phyloP scores from a whole-genome alignment of 2,888 invertebrate genomes.

The Cremastobaeus sp. region DNA sequence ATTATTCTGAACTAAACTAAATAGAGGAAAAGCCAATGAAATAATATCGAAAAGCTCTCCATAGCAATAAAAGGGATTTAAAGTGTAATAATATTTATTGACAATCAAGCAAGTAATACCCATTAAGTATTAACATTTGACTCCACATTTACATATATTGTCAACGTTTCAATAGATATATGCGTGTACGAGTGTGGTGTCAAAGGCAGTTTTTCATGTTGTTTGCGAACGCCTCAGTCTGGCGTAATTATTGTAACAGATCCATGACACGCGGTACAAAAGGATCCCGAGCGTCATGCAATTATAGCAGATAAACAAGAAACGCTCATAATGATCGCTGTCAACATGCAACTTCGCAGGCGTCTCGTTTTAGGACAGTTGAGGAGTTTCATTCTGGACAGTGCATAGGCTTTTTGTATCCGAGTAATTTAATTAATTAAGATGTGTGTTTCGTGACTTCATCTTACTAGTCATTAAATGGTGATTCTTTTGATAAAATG shows the following conservation, averaged over 20 bases:
- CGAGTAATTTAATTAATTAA: background rate
- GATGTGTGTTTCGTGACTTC: slow-evolving; percentile 25
- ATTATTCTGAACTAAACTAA: too few relatives aligned
- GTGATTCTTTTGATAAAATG: slow-evolving; percentile 28
- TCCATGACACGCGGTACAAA: slow-evolving; percentile 18
- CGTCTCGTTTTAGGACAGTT: too few relatives aligned
- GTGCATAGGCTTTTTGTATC: slow-evolving; percentile 3
- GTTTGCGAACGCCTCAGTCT: slow-evolving; percentile 3
- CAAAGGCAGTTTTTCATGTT: slow-evolving; percentile 17
- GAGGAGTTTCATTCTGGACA: background rate
- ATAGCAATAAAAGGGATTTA: background rate
- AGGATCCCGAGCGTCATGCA: background rate
- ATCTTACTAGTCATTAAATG: slow-evolving; percentile 47
- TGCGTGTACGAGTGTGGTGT: background rate
- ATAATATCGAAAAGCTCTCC: slow-evolving; percentile 3
- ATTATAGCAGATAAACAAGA: too few relatives aligned
- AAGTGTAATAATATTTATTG: background rate
- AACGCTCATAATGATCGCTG: too few relatives aligned
- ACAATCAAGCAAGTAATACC: slow-evolving; percentile 3
- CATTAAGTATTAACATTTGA: background rate
- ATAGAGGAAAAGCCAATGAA: slow-evolving; percentile 7
- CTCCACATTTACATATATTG: background rate
- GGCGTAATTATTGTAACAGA: background rate
- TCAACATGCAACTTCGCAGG: too few relatives aligned
- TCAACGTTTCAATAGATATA: background rate